Conservation (phyloP, 1,140 invertebrate species). For the Mycetomoellerius zeteki region DNA sequence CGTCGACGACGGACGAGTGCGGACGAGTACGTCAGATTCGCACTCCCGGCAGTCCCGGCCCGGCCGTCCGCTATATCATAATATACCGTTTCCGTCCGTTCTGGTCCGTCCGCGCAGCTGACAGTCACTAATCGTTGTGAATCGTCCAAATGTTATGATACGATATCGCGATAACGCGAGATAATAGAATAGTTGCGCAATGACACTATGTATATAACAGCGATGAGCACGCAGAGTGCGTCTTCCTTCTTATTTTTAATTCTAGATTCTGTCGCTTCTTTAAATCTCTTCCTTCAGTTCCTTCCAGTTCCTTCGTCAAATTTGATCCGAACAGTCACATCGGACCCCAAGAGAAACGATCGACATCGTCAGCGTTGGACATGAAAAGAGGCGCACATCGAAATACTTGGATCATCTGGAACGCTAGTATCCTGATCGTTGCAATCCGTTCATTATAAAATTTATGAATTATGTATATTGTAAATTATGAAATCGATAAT, state of each 20-base stretch:
- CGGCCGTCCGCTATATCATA: conserved; percentile 41
- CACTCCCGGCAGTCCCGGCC: too few species aligned
- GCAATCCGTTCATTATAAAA: too few species aligned
- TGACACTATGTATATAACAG: too few species aligned
- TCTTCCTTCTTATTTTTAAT: not conserved
- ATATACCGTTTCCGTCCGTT: conserved; percentile 28
- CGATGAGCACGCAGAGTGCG: too few species aligned
- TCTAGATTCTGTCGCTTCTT: not conserved
- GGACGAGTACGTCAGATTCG: conserved; percentile 14
- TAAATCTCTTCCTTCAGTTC: not conserved
- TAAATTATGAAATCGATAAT: not conserved
- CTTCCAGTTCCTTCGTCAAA: too few species aligned
- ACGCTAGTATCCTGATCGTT: not conserved
- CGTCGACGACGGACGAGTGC: conserved; percentile 37
- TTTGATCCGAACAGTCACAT: not conserved
- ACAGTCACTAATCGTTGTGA: too few species aligned
- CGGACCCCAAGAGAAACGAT: too few species aligned
- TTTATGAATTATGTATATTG: too few species aligned
- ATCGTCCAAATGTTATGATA: not conserved
- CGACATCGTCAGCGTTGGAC: too few species aligned
- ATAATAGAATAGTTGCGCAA: not conserved
- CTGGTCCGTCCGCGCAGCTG: not conserved
- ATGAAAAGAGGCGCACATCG: not conserved
- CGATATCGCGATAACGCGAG: not conserved
- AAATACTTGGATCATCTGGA: not conserved